These are phyloP conservation scores for Campoletis sonorensis DNA, from an alignment of 1,140 invertebrate genomes.

Conservation along the genomic window DNA sequence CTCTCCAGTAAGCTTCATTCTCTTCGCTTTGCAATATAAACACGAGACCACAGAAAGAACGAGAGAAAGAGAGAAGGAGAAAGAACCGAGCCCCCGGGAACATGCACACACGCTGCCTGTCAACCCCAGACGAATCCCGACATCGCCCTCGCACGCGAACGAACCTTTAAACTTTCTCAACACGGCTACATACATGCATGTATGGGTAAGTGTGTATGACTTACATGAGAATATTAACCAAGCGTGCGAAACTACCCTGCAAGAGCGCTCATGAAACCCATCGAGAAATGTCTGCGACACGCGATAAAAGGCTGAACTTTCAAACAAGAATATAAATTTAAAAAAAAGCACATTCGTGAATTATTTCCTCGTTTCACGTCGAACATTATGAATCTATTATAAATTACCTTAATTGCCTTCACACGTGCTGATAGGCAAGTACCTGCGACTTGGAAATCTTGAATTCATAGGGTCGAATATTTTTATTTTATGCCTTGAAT, in stretches of 20 bases:
- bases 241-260: constrained; percentile 39
- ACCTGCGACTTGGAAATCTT: too few species aligned
- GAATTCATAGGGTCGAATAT: too few species aligned
- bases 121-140: constrained; percentile 54
- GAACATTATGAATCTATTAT: background rate
- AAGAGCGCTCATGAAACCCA: background rate
- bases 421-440: background rate
- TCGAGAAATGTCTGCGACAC: constrained; percentile 34
- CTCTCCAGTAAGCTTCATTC: constrained; percentile 1
- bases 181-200: background rate
- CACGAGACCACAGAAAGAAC: constrained; percentile 20
- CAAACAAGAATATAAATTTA: background rate
- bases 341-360: background rate
- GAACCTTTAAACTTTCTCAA: constrained; percentile 40
- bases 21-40: constrained; percentile 7
- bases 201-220: background rate
- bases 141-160: constrained; percentile 49
- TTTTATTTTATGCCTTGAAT: too few species aligned
- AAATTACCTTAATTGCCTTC: background rate
- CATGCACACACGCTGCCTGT: constrained; percentile 42
- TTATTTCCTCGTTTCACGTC: background rate
- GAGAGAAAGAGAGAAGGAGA: constrained; percentile 13
- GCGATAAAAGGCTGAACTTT: constrained; percentile 19
- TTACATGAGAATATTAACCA: constrained; percentile 44
- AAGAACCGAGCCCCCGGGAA: background rate